phyloP scores from a whole-genome alignment of 2,113 vertebrate species.

The Salvelinus namaycush region DNA sequence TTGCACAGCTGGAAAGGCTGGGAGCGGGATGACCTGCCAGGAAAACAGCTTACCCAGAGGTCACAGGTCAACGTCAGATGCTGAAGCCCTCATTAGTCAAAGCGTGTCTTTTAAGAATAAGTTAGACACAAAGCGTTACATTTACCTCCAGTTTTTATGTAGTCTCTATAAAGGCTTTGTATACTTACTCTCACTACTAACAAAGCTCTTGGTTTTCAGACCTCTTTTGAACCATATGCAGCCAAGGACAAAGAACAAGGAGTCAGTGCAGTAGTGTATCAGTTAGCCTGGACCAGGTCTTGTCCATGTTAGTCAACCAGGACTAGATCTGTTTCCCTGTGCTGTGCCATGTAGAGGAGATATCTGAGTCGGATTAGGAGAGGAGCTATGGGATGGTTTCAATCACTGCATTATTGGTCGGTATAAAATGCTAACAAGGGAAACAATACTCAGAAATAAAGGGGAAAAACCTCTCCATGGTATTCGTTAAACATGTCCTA shows the following conservation, averaged over 20 bases:
- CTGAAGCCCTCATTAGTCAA: no score
- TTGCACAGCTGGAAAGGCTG: background rate
- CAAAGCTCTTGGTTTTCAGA: background rate
- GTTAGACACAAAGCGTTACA: no score
- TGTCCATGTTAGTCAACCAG: background rate
- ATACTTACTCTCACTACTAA: background rate
- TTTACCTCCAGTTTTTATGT: no score
- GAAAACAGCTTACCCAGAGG: no score
- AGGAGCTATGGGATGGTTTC: slow-evolving; percentile 4
- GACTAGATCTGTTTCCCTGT: background rate
- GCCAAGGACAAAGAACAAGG: background rate
- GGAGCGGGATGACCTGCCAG: no score
- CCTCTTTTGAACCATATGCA: no score
- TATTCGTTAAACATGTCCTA: slow-evolving; percentile 24
- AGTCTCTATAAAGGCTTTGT: no score
- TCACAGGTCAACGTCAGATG: no score
- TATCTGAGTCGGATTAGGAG: slow-evolving; percentile 17
- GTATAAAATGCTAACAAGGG: background rate
- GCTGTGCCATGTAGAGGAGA: background rate
- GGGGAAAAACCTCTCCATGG: slow-evolving; percentile 12
- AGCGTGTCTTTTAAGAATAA: no score
- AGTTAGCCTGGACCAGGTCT: background rate
- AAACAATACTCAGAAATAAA: slow-evolving; percentile 19
- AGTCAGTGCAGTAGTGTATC: background rate
- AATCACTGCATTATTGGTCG: slow-evolving; percentile 2